phyloP scores from a whole-genome alignment of 2,113 vertebrate genomes.

The Piliocolobus tephrosceles region DNA sequence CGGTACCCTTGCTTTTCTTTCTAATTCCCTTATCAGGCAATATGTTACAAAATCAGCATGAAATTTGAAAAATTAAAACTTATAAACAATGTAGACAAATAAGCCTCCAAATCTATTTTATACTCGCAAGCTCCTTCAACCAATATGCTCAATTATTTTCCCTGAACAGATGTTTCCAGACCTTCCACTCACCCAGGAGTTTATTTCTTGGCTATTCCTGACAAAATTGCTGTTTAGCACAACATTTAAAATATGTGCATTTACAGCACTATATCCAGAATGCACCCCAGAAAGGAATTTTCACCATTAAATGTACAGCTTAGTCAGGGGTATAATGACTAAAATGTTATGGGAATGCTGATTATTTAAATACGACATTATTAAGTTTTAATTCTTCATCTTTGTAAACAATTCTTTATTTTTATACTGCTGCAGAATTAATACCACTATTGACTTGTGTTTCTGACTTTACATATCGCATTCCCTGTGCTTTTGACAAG shows the following conservation, averaged over 20 bases:
- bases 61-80: constrained; percentile 17
- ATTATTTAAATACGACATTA: background rate
- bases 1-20: background rate
- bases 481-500: background rate
- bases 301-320: background rate
- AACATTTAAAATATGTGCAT: background rate
- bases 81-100: background rate
- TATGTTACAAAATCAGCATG: background rate
- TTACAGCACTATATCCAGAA: background rate
- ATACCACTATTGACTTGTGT: background rate
- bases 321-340: background rate
- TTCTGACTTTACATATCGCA: background rate
- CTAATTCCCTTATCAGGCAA: background rate
- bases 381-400: background rate
- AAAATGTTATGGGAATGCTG: background rate
- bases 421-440: background rate
- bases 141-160: background rate
- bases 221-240: background rate
- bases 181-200: background rate
- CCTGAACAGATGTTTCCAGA: background rate
- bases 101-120: background rate
- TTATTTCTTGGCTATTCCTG: background rate
- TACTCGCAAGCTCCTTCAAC: background rate
- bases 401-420: background rate
- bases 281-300: background rate